These are phyloP conservation scores for Dicentrarchus labrax DNA, from an alignment of 2,113 vertebrate genomes.

Conservation along the genomic window DNA sequence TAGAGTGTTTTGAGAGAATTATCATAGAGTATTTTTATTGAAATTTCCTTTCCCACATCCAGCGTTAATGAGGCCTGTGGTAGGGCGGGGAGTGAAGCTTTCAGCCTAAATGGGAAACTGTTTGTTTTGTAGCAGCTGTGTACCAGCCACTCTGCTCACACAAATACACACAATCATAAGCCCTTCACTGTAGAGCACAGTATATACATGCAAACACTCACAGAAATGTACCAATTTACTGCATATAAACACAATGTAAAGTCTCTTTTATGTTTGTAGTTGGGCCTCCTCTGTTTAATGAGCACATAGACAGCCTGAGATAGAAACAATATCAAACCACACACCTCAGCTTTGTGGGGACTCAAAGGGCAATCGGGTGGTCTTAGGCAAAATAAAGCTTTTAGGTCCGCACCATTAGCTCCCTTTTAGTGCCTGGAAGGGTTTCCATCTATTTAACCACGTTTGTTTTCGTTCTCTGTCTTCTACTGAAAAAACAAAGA, in stretches of 20 bases:
- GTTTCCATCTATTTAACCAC: constrained; percentile 37
- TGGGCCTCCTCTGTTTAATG: constrained; percentile 1
- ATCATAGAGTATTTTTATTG: not conserved
- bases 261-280: not conserved
- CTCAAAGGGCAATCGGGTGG: constrained; percentile 15
- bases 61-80: constrained; percentile 27
- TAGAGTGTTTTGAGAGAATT: not conserved
- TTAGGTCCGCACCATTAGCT: constrained; percentile 65
- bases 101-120: constrained; percentile 40
- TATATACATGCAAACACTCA: constrained; percentile 19
- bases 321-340: not conserved
- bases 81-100: constrained; percentile 5
- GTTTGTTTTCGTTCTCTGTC: constrained; percentile 28
- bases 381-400: constrained; percentile 54
- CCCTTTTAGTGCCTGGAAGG: constrained; percentile 46
- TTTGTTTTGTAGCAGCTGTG: constrained; percentile 72
- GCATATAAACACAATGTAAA: constrained; percentile 3
- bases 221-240: not conserved
- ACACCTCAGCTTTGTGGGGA: constrained; percentile 12
- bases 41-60: not conserved
- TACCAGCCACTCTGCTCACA: constrained; percentile 52
- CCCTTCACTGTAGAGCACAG: constrained; percentile 16
- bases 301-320: not conserved
- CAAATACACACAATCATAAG: constrained; percentile 31
- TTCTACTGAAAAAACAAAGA: constrained; percentile 33